Conservation (phyloP, 2,797 vertebrate species). For the Hyperoplus lanceolatus region DNA sequence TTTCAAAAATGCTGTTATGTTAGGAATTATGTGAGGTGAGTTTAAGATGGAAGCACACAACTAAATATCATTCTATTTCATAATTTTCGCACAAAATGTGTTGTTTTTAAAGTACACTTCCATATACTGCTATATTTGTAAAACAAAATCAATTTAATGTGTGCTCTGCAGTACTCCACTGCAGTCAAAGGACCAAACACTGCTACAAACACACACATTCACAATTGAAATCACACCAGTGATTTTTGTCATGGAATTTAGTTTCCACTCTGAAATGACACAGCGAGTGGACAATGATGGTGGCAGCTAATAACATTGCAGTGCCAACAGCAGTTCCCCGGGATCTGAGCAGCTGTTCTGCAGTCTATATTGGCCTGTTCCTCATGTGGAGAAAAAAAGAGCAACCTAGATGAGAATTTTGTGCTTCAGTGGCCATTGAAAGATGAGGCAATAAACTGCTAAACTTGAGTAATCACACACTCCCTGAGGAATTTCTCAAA, state of each 20-base stretch:
- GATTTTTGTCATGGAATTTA: conserved; percentile 71
- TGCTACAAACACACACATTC: conserved; percentile 25
- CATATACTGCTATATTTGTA: background rate
- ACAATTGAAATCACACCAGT: conserved; percentile 68
- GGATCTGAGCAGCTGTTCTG: conserved; percentile 90
- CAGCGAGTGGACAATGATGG: conserved; percentile 79
- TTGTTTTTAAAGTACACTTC: background rate
- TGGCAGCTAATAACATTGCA: conserved; percentile 81
- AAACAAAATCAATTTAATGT: conserved; percentile 18
- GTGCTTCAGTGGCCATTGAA: conserved; percentile 99
- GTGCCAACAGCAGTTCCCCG: conserved; percentile 86
- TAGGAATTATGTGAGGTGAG: conserved; percentile 29
- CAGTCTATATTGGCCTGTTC: conserved; percentile 96
- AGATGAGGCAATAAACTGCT: conserved; percentile 99
- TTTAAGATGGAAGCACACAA: conserved; percentile 16
- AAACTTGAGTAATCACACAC: conserved; percentile 99
- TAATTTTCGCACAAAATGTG: background rate
- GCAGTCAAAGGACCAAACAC: conserved; percentile 15
- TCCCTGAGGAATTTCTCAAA: conserved; percentile 96
- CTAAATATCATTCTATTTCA: background rate
- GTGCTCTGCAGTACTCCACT: background rate
- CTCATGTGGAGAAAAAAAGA: conserved; percentile 90
- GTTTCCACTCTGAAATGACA: conserved; percentile 76
- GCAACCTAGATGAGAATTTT: conserved; percentile 99
- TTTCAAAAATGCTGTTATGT: conserved; percentile 37